Evolutionary conservation across 1,140 invertebrate genomes (phyloP).

Genomic region (Frieseomelitta varia): DNA sequence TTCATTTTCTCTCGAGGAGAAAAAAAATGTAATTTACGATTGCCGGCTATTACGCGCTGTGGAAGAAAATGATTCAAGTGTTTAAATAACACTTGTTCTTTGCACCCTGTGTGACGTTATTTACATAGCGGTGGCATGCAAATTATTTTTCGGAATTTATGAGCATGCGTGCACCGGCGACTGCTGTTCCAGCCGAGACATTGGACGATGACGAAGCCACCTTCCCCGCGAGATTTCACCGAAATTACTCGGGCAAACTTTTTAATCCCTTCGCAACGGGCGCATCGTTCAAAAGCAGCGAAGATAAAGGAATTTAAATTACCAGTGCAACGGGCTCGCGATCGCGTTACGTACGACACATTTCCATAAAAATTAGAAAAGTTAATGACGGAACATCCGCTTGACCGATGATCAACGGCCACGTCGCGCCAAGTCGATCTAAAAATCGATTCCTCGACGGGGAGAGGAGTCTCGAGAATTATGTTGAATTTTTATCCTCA

Average conservation of each 20-base stretch:
- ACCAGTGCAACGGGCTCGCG: not conserved
- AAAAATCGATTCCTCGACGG: too few relatives aligned
- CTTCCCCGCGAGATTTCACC: conserved; percentile 10
- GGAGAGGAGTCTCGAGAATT: not conserved
- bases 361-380: not conserved
- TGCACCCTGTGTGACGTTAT: not conserved
- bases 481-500: not conserved
- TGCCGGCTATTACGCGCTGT: not conserved
- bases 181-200: not conserved
- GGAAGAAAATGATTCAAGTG: not conserved
- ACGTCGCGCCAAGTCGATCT: too few relatives aligned
- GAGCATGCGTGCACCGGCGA: not conserved
- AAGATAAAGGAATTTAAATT: conserved; percentile 1
- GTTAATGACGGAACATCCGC: not conserved
- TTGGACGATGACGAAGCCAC: not conserved
- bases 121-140: conserved; percentile 4
- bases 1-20: not conserved
- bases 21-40: not conserved
- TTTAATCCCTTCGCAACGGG: conserved; percentile 19
- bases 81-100: conserved; percentile 15
- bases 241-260: conserved; percentile 17
- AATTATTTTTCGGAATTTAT: conserved; percentile 34
- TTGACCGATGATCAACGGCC: not conserved
- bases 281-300: not conserved
- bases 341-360: not conserved